phyloP scores from a whole-genome alignment of 2,888 invertebrate genomes.

The Sesia apiformis region DNA sequence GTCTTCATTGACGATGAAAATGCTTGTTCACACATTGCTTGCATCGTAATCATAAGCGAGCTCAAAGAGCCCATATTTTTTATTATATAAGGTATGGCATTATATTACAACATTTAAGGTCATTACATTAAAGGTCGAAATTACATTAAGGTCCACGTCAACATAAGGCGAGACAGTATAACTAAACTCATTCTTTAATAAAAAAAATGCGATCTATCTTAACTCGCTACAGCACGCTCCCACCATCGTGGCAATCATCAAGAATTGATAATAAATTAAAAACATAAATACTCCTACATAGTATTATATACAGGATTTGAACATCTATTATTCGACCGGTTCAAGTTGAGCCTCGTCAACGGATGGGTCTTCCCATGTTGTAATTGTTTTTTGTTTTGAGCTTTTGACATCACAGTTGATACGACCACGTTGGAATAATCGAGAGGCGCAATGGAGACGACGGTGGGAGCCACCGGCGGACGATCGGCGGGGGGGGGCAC shows the following conservation, averaged over 20 bases:
- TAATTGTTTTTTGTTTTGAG: constrained; percentile 85
- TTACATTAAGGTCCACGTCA: too few relatives aligned
- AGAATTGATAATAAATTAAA: constrained; percentile 54
- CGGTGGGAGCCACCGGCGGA: constrained; percentile 53
- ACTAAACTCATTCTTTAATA: too few relatives aligned
- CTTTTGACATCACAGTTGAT: constrained; percentile 80
- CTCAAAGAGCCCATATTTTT: too few relatives aligned
- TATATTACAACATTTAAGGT: too few relatives aligned
- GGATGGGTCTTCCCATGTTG: constrained; percentile 96
- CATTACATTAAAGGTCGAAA: too few relatives aligned
- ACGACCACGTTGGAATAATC: constrained; percentile 76
- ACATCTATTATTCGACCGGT: constrained; percentile 80
- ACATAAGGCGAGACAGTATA: too few relatives aligned
- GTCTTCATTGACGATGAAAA: too few relatives aligned
- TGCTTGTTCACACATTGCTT: too few relatives aligned
- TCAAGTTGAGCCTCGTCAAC: constrained; percentile 87
- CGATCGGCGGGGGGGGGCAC: constrained; percentile 24
- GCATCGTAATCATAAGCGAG: too few relatives aligned
- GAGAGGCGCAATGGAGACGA: constrained; percentile 46
- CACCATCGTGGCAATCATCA: constrained; percentile 1
- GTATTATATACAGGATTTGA: constrained; percentile 92
- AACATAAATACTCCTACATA: constrained; percentile 80
- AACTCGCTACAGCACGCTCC: not conserved
- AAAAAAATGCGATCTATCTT: too few relatives aligned
- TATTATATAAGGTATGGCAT: too few relatives aligned